A percentile compares a stretch with the other conserved stretches of the same genome.
Evolutionary conservation across 2,888 invertebrate genomes (phyloP).

Genomic region (Blomia tropicalis): DNA sequence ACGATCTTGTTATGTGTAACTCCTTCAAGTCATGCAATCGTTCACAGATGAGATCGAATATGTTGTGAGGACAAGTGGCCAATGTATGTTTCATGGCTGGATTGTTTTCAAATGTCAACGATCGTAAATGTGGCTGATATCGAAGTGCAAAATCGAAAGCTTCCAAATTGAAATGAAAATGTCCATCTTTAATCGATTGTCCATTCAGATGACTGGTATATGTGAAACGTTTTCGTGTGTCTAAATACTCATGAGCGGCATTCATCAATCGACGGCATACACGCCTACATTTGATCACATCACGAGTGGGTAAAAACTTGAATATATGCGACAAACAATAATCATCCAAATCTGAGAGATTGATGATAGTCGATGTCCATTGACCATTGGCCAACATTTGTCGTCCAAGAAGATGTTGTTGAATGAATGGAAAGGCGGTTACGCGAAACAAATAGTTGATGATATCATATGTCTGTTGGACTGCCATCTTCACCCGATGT

Average conservation of each 20-base stretch:
- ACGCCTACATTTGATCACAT: slow-evolving; percentile 11
- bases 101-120: slow-evolving; percentile 12
- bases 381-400: not conserved
- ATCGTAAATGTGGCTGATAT: slow-evolving; percentile 15
- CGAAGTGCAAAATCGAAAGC: slow-evolving; percentile 13
- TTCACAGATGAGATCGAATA: slow-evolving; percentile 1
- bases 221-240: not conserved
- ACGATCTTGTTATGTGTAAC: slow-evolving; percentile 8
- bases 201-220: slow-evolving; percentile 18
- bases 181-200: slow-evolving; percentile 8
- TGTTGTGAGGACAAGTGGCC: slow-evolving; percentile 10
- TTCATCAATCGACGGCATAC: slow-evolving; percentile 5
- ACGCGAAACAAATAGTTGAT: not conserved
- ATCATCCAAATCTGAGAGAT: slow-evolving; percentile 16
- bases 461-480: not conserved
- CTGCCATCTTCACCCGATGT: slow-evolving; percentile 9
- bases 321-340: slow-evolving; percentile 16
- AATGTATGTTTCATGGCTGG: slow-evolving; percentile 4
- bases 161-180: slow-evolving; percentile 12
- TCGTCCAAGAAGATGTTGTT: not conserved
- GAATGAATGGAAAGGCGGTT: not conserved
- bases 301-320: not conserved
- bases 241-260: slow-evolving; percentile 2
- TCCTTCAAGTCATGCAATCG: slow-evolving; percentile 17
- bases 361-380: not conserved